A percentile compares a stretch with the other conserved stretches of the same genome.
These are phyloP conservation scores for Sericinus montela DNA, from an alignment of 2,888 invertebrate genomes.

Conservation along the genomic window DNA sequence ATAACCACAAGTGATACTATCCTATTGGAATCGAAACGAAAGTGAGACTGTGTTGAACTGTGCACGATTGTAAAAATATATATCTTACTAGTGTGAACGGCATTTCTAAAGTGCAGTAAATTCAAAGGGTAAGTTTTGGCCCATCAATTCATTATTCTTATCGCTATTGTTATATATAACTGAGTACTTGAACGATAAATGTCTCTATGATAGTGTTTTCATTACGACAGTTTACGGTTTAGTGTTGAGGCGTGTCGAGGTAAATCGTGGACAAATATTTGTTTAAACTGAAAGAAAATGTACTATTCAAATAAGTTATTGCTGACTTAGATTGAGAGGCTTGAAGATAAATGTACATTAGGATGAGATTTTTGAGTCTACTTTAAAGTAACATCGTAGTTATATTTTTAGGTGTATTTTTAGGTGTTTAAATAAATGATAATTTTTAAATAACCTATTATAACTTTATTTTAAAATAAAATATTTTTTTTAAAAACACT, in stretches of 20 bases:
- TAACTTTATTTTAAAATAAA: too few species aligned
- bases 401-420: too few species aligned
- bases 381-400: too few species aligned
- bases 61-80: slow-evolving; percentile 58
- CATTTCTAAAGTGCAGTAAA: slow-evolving; percentile 32
- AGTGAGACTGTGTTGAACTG: slow-evolving; percentile 64
- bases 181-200: slow-evolving; percentile 18
- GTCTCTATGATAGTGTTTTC: slow-evolving; percentile 6
- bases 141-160: slow-evolving; percentile 28
- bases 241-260: neutral
- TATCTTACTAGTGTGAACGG: slow-evolving; percentile 38
- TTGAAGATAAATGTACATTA: too few species aligned
- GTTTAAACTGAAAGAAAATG: neutral
- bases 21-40: slow-evolving; percentile 60
- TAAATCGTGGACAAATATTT: neutral
- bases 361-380: too few species aligned
- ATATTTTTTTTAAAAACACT: too few species aligned
- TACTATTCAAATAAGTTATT: neutral
- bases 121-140: slow-evolving; percentile 22
- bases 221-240: neutral
- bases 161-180: slow-evolving; percentile 6
- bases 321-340: neutral
- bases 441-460: too few species aligned
- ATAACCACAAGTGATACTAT: slow-evolving; percentile 74
- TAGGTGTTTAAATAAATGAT: too few species aligned